These are phyloP conservation scores for Ennomos erosarius DNA, from an alignment of 2,888 invertebrate genomes.

Conservation along the genomic window DNA sequence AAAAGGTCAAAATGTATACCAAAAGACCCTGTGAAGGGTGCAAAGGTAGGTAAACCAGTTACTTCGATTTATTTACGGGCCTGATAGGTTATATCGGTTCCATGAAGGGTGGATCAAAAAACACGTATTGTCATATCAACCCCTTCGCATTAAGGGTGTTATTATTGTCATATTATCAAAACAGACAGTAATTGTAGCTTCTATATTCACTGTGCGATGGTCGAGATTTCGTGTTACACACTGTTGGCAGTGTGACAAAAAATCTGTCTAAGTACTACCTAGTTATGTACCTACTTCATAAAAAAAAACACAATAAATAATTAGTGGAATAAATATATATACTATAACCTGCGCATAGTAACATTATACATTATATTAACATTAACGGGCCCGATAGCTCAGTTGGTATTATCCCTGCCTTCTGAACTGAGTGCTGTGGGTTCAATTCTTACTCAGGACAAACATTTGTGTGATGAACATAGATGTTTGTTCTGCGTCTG, in stretches of 20 bases:
- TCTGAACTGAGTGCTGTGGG: too few relatives aligned
- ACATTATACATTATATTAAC: too few relatives aligned
- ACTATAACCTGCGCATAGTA: too few relatives aligned
- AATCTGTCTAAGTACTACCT: neutral
- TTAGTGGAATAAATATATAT: too few relatives aligned
- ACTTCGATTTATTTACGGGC: constrained; percentile 39
- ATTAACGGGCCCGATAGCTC: too few relatives aligned
- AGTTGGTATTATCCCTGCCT: too few relatives aligned
- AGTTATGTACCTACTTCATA: neutral
- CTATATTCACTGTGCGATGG: constrained; percentile 21
- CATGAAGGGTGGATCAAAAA: constrained; percentile 34
- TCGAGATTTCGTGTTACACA: constrained; percentile 14
- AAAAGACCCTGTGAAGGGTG: constrained; percentile 26
- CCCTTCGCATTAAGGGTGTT: constrained; percentile 24
- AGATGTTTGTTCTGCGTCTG: too few relatives aligned
- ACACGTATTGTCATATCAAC: constrained; percentile 32
- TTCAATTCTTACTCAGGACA: too few relatives aligned
- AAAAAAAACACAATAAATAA: too few relatives aligned
- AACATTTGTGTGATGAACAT: too few relatives aligned
- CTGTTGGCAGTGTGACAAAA: constrained; percentile 16
- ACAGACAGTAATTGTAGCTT: constrained; percentile 16
- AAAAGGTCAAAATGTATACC: constrained; percentile 40
- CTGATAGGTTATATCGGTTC: constrained; percentile 34
- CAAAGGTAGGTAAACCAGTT: constrained; percentile 41
- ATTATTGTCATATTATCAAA: constrained; percentile 33